These are phyloP conservation scores for Aricia agestis DNA, from an alignment of 1,140 invertebrate genomes.

Conservation along the genomic window DNA sequence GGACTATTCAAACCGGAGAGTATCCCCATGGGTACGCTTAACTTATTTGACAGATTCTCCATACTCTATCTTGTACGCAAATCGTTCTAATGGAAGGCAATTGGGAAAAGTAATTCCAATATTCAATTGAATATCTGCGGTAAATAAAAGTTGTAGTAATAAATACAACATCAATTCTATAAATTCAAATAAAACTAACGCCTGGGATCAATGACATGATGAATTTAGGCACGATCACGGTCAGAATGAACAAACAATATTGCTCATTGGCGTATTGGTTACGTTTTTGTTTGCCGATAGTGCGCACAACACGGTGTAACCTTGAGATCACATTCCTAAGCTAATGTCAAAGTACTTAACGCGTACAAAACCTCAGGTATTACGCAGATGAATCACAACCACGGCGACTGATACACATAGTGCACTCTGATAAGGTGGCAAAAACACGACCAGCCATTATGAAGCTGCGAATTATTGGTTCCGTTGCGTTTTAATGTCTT, in stretches of 20 bases:
- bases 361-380: constrained; percentile 43
- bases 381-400: constrained; percentile 25
- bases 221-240: neutral
- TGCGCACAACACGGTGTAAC: constrained; percentile 34
- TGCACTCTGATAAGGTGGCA: neutral
- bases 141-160: too few relatives aligned
- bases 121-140: too few relatives aligned
- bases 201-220: neutral
- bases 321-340: constrained; percentile 60
- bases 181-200: neutral
- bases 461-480: neutral
- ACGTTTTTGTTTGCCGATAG: constrained; percentile 48
- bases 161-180: neutral
- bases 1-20: too few relatives aligned
- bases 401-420: constrained; percentile 2
- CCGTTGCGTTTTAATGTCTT: neutral
- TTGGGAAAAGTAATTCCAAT: too few relatives aligned
- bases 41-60: too few relatives aligned
- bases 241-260: neutral
- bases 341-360: constrained; percentile 66
- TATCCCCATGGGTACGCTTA: too few relatives aligned
- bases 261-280: neutral
- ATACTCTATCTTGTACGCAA: too few relatives aligned
- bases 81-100: too few relatives aligned
- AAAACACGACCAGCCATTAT: neutral